Evolutionary conservation across 1,140 invertebrate genomes (phyloP).

Genomic region (Pomacea maculata): DNA sequence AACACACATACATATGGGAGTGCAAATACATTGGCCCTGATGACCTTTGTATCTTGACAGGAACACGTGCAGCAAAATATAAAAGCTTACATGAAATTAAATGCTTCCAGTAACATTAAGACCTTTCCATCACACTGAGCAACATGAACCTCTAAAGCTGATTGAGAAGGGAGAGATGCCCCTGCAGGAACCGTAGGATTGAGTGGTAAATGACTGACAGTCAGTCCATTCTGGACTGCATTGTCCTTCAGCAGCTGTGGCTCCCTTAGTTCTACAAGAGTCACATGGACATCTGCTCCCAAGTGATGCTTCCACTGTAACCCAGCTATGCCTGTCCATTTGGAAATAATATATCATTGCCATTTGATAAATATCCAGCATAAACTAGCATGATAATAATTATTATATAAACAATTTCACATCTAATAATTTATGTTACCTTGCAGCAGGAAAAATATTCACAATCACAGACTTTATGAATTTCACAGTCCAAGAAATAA

Average conservation of each 20-base stretch:
- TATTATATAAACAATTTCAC: neutral
- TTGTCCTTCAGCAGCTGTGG: conserved; percentile 20
- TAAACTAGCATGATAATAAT: neutral
- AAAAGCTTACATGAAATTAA: conserved; percentile 42
- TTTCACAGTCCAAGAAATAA: too few relatives aligned
- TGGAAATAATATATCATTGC: neutral
- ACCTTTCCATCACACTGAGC: conserved; percentile 28
- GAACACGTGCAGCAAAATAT: neutral
- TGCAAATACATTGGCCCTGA: neutral
- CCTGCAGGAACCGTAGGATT: conserved; percentile 31
- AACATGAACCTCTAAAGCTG: conserved; percentile 27
- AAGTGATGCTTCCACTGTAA: conserved; percentile 52
- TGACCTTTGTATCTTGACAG: neutral
- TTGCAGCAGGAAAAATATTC: too few relatives aligned
- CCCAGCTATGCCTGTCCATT: conserved; percentile 49
- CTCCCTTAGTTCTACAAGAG: conserved; percentile 26
- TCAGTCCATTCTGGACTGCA: conserved; percentile 22
- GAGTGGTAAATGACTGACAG: conserved; percentile 10
- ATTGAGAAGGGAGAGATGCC: conserved; percentile 26
- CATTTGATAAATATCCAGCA: neutral
- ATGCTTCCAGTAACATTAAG: conserved; percentile 37
- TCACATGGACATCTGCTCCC: conserved; percentile 43
- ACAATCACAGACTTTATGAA: too few relatives aligned
- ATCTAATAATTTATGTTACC: neutral
- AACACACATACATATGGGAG: neutral